Evolutionary conservation across 1,140 invertebrate genomes (phyloP), one percentile per base, ranked within the genome.

Genomic region (Magallana angulata): DNA sequence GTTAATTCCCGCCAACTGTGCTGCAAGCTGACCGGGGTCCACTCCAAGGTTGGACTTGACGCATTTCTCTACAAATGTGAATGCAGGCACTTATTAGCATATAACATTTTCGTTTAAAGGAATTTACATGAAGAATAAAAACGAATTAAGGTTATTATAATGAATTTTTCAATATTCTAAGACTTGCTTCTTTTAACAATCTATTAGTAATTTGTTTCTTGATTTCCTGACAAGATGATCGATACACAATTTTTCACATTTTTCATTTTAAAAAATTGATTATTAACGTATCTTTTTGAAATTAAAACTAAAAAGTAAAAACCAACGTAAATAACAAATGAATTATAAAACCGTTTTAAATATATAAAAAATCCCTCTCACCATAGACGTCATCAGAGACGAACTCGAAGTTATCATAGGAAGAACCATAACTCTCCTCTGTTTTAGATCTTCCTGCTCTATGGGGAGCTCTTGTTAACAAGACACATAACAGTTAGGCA

Each of bases 391-490:
- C 93, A 81, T 93, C 93, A 12, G 90, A 90, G 0, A 90, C 90
- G 60, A 85, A 85, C 14, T 92, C 92, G 11, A 94, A 85, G 82
- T 94, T 94, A 84, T 94, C 94, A 85, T 94, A 94, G 7, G 94
- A 94, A 0, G 93, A 93, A 60, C 92, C 91, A 71, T 93, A 92
- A 85, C 93, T 93, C 30, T 85, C 90, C 0, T 90, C 88, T 7
- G 64, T 58, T 24, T 91, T 86, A 7, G 36, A 62, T 68, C 60
- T 68, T 64, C 89, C 57, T 11, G 48, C n/a, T 84, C 57, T 62
- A 16, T 59, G n/a, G 8, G 81, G 81, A 82, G 81, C 81, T 57
- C 81, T 71, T 81, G 84, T 48, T 4, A 48, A 48, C 36, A 48
- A 48, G 5, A 4, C 3, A 48, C 36, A 48, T 4, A 48, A 3